Base-by-base conservation (phyloP, 2,888 invertebrate species). In the Siphlonurus alternatus region DNA sequence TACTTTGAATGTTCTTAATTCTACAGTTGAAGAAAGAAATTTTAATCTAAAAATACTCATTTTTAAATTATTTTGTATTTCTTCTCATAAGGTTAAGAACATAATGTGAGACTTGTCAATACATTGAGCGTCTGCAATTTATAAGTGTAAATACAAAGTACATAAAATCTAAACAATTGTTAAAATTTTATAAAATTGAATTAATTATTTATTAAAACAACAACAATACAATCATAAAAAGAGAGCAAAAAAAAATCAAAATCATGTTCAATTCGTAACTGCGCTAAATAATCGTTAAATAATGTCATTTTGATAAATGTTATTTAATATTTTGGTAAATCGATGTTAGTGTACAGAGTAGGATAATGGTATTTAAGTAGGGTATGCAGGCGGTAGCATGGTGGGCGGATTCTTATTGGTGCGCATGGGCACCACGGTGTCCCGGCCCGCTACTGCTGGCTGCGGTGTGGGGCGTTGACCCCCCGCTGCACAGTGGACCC, bases 401-500 rank as follows among this genome's bases (percentile, higher is more conserved):
- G 23, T 19, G 25, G 15, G 2, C 2, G 10, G 23, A 1, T 19
- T 19, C 61, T n/a, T n/a, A n/a, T n/a, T n/a, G 38, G 15, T 38
- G 38, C 38, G 38, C 38, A 38, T 38, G 38, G 19, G 23, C 18
- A 20, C 19, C 23, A 23, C 23, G 23, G 38, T 18, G 61, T 18
- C 3, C 23, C 18, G 63, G 23, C 20, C 10, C 25, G 60, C 19
- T 19, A 61, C 25, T 24, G 5, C 19, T 23, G 54, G 15, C n/a
- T n/a, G 25, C 23, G 18, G 59, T 25, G 64, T 61, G 23, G 25
- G 53, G 24, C 1, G 15, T 19, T 23, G 59, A 61, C 65, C 65
- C 63, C 65, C 63, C 63, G 61, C 53, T 54, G 56, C 65, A 65
- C 61, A 65, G 63, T 63, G 65, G 60, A 63, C 63, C 63, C 5